phyloP scores from a whole-genome alignment of 1,140 invertebrate genomes.

The Bradynema listronoti region DNA sequence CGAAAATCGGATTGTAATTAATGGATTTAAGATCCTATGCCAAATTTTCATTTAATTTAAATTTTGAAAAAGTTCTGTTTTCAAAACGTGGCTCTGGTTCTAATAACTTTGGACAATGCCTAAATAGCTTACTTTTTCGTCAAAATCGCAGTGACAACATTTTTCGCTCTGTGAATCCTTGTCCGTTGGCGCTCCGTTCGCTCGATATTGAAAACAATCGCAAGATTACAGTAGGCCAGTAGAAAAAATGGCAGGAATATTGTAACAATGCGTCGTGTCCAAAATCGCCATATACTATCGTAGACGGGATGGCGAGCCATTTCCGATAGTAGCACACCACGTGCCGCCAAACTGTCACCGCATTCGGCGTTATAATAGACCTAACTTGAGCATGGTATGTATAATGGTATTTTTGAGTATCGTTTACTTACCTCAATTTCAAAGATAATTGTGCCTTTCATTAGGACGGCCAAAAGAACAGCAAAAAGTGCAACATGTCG shows the following conservation, averaged over 20 bases:
- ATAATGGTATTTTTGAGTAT: neutral
- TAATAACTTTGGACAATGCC: too few species aligned
- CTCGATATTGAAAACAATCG: slow-evolving; percentile 47
- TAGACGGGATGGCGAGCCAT: slow-evolving; percentile 26
- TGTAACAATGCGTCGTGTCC: slow-evolving; percentile 39
- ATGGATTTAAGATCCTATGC: too few species aligned
- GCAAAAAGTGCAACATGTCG: slow-evolving; percentile 29
- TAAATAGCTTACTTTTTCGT: too few species aligned
- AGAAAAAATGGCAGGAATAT: slow-evolving; percentile 50
- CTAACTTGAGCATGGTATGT: neutral
- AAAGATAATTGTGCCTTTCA: slow-evolving; percentile 46
- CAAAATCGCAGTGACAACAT: too few species aligned
- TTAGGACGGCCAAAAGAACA: slow-evolving; percentile 33
- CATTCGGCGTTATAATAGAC: slow-evolving; percentile 21
- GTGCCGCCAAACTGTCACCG: slow-evolving; percentile 29
- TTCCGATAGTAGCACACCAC: slow-evolving; percentile 21
- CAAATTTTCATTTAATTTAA: too few species aligned
- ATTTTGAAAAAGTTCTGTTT: too few species aligned
- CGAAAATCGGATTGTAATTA: too few species aligned
- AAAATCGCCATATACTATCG: slow-evolving; percentile 46
- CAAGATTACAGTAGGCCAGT: slow-evolving; percentile 43
- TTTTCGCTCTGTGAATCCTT: too few species aligned
- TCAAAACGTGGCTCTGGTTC: too few species aligned
- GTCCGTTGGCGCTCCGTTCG: too few species aligned
- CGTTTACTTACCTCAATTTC: slow-evolving; percentile 41